Percentiles rank a stretch among this genome's conserved stretches.
Evolutionary conservation across 2,888 invertebrate species (phyloP).

Genomic region (Drosophila falleni): DNA sequence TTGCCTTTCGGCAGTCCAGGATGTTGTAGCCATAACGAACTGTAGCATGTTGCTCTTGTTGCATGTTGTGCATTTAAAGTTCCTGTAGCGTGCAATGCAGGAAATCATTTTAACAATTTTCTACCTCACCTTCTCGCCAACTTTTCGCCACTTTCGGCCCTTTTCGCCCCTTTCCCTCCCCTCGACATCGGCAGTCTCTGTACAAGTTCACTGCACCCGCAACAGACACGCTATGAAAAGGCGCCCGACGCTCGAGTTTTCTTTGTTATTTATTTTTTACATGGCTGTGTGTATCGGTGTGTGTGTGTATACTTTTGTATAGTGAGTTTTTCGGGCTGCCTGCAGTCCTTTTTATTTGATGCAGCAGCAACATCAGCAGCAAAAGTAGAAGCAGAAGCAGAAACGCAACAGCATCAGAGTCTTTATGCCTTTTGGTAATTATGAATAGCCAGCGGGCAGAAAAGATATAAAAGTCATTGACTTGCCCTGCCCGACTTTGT

Average conservation of each 20-base stretch:
- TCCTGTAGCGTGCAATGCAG: conserved; percentile 75
- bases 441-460: conserved; percentile 70
- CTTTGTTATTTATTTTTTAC: conserved; percentile 58
- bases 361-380: conserved; percentile 1
- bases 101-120: conserved; percentile 81
- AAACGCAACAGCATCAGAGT: conserved; percentile 32
- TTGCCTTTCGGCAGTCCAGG: conserved; percentile 39
- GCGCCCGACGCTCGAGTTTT: conserved; percentile 52
- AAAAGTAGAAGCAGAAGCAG: background rate
- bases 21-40: conserved; percentile 65
- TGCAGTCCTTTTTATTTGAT: conserved; percentile 49
- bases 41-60: conserved; percentile 57
- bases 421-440: conserved; percentile 64
- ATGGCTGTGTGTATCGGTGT: background rate
- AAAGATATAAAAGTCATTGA: conserved; percentile 65
- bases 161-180: background rate
- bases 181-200: conserved; percentile 10
- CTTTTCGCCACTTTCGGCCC: background rate
- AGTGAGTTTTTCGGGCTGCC: conserved; percentile 44
- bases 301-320: conserved; percentile 9
- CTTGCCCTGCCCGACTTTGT: conserved; percentile 45
- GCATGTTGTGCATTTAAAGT: conserved; percentile 77
- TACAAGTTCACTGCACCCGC: conserved; percentile 73
- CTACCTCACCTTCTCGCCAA: conserved; percentile 35
- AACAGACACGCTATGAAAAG: conserved; percentile 71